Evolutionary conservation across 2,113 vertebrate genomes (phyloP).

Genomic region (Boulengeromyrus knoepffleri): DNA sequence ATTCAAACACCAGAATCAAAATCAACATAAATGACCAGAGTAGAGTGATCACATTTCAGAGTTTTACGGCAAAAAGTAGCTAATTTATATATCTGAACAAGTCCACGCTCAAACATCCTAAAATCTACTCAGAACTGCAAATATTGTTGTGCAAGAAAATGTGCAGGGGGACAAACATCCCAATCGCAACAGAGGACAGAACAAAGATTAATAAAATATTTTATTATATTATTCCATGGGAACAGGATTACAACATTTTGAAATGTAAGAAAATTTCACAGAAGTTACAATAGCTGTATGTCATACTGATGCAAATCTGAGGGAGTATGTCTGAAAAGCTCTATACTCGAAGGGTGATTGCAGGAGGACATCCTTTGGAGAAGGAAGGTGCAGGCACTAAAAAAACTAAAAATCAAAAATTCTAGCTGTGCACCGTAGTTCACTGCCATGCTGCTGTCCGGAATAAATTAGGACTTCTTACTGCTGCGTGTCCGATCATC

Average conservation of each 20-base stretch:
- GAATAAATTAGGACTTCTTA: slow-evolving; percentile 48
- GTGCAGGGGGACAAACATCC: not conserved
- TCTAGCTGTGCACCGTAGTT: not conserved
- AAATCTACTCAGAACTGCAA: not conserved
- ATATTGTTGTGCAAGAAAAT: no score
- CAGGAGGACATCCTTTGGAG: not conserved
- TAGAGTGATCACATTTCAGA: not conserved
- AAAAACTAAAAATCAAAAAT: not conserved
- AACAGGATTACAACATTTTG: slow-evolving; percentile 63
- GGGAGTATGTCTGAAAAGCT: slow-evolving; percentile 4
- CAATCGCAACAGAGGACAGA: not conserved
- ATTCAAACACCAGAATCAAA: not conserved
- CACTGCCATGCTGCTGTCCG: not conserved
- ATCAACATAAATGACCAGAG: not conserved
- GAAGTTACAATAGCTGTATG: slow-evolving; percentile 48
- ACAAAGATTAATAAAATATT: slow-evolving; percentile 34
- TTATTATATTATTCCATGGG: slow-evolving; percentile 74
- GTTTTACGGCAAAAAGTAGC: not conserved
- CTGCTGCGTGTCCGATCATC: slow-evolving; percentile 59
- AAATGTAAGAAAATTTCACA: slow-evolving; percentile 56
- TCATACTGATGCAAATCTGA: slow-evolving; percentile 34
- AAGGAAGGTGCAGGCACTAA: not conserved
- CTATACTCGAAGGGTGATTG: not conserved
- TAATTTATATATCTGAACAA: not conserved
- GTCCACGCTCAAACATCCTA: not conserved